Evolutionary conservation across 1,140 invertebrate genomes (phyloP), one percentile per base, ranked within the genome.

Genomic region (Brachionus asplanchnoidis): DNA sequence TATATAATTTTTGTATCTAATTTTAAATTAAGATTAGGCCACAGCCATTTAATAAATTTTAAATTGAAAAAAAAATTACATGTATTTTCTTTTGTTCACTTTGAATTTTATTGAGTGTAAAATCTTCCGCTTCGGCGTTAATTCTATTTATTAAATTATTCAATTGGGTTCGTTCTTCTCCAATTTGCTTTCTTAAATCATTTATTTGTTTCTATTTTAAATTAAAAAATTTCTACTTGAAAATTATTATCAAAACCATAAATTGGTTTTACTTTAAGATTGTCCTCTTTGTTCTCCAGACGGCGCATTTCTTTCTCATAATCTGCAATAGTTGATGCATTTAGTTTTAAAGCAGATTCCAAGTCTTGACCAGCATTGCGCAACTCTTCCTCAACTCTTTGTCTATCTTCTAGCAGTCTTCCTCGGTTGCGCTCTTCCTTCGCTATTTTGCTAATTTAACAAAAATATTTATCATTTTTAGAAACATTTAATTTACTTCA

Each of bases 121-220:
- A 82, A 20, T 82, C 79, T 26, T 60, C 79, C 9, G 42, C 36
- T 82, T 82, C 79, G 9, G 53, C 12, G 17, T 32, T 82, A 14
- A 82, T 28, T 32, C 65, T 42, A 26, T 60, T 82, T 26, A 46
- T 68, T 36, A 82, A 65, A 40, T 65, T 60, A 36, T 17, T 68
- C 20, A 68, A 42, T 36, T 65, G 65, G 17, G 32, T 44, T 40
- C 79, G 8, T 32, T 82, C 79, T 46, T 82, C 79, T 65, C 79
- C 79, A 26, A 82, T 82, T 68, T 82, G 79, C 11, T 82, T 82
- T 5, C 65, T n/a, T 17, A 82, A 68, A 28, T 82, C 79, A 26
- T 11, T 65, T 36, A 82, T 82, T 82, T 82, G 79, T 65, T 68
- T 60, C 79, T 77, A 20, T 80, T 80, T 8, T n/a, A 32, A 65